These are phyloP conservation scores for Cataglyphis cursor DNA, from an alignment of 2,888 invertebrate genomes.

Conservation along the genomic window DNA sequence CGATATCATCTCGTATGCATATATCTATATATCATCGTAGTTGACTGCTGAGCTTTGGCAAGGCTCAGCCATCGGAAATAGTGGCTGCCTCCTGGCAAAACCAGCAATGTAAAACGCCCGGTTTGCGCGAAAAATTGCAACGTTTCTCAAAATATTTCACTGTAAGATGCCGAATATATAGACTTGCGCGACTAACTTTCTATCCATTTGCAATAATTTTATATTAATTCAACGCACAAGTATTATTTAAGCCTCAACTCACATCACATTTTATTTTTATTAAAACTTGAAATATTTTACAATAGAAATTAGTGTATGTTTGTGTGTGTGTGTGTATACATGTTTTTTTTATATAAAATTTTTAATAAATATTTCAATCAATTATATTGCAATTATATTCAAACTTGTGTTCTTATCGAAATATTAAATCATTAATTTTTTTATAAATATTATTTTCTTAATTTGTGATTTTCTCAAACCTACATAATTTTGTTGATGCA, in stretches of 20 bases:
- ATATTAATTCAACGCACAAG: neutral
- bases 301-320: neutral
- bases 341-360: neutral
- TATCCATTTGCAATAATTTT: slow-evolving; percentile 17
- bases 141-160: slow-evolving; percentile 30
- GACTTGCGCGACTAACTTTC: slow-evolving; percentile 2
- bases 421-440: slow-evolving; percentile 3
- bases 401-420: neutral
- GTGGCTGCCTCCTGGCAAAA: slow-evolving; percentile 53
- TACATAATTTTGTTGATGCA: neutral
- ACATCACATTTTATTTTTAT: neutral
- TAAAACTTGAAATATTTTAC: neutral
- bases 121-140: slow-evolving; percentile 45
- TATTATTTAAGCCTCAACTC: neutral
- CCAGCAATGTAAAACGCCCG: slow-evolving; percentile 46
- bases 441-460: neutral
- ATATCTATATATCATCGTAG: slow-evolving; percentile 53
- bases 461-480: neutral
- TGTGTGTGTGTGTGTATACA: too few species aligned
- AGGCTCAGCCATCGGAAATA: slow-evolving; percentile 45
- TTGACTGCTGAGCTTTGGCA: slow-evolving; percentile 56
- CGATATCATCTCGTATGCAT: slow-evolving; percentile 54
- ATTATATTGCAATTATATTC: neutral
- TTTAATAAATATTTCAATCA: neutral
- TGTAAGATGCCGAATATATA: slow-evolving; percentile 17